These are phyloP conservation scores for Centruroides vittatus DNA, from an alignment of 1,140 invertebrate genomes.

Conservation along the genomic window DNA sequence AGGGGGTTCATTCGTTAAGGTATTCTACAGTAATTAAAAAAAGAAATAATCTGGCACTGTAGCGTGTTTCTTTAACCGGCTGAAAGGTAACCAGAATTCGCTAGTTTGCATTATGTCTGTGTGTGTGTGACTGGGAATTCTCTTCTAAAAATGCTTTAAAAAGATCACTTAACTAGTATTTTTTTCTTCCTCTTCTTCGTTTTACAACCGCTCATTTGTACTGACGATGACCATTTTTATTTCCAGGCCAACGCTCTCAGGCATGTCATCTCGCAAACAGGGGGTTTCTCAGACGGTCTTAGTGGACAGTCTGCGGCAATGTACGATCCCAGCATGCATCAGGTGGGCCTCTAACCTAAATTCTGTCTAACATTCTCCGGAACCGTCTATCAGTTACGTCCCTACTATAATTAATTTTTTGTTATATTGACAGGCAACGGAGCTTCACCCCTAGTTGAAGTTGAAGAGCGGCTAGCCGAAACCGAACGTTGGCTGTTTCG, in stretches of 20 bases:
- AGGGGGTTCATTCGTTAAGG: no score
- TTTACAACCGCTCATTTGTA: neutral
- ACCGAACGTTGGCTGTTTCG: no score
- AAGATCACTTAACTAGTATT: neutral
- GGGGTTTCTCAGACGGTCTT: constrained; percentile 48
- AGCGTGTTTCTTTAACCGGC: no score
- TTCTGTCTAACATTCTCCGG: no score
- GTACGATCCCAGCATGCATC: constrained; percentile 73
- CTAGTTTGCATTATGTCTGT: neutral
- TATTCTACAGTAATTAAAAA: no score
- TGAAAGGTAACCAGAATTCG: no score
- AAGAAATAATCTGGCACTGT: no score
- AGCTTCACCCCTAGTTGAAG: no score
- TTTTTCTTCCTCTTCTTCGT: neutral
- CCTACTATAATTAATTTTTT: no score
- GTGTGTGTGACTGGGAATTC: neutral
- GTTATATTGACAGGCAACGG: no score
- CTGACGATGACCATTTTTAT: neutral
- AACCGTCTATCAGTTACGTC: no score
- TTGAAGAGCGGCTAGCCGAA: no score
- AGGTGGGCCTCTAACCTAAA: constrained; percentile 36
- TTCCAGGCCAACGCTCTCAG: constrained; percentile 26
- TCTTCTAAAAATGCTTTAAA: neutral
- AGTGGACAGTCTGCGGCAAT: constrained; percentile 39
- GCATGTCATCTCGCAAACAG: constrained; percentile 36